Evolutionary conservation across 2,797 vertebrate genomes (phyloP).

Genomic region (Enteromius afrohamiltoni): DNA sequence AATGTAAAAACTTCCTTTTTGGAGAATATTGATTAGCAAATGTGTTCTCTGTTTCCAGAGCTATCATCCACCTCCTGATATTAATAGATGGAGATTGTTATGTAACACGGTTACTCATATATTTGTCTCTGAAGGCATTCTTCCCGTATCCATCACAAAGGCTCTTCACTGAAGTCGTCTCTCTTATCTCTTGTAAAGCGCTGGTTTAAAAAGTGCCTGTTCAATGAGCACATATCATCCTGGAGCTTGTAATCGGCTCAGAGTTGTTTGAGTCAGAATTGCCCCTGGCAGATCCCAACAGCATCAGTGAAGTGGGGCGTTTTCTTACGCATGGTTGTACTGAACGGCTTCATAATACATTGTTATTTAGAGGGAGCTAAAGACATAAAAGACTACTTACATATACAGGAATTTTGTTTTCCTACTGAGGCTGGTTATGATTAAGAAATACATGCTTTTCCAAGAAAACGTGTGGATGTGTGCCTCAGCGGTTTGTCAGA

Average conservation of each 20-base stretch:
- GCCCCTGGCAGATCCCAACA: conserved; percentile 60
- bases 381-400: conserved; percentile 36
- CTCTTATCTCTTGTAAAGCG: conserved; percentile 11
- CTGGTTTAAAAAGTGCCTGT: conserved; percentile 31
- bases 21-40: not conserved
- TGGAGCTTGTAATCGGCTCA: conserved; percentile 25
- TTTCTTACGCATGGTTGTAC: conserved; percentile 71
- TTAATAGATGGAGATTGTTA: not conserved
- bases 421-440: conserved; percentile 8
- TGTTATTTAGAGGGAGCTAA: conserved; percentile 61
- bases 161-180: conserved; percentile 38
- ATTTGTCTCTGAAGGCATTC: not conserved
- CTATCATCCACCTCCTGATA: not conserved
- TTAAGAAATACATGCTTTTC: not conserved
- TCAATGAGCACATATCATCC: conserved; percentile 43
- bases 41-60: conserved; percentile 1
- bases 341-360: conserved; percentile 57
- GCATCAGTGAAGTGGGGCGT: conserved; percentile 66
- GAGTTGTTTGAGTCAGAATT: conserved; percentile 54
- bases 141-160: conserved; percentile 34
- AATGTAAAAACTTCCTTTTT: not conserved
- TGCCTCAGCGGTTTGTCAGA: not conserved
- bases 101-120: not conserved
- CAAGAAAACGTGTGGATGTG: not conserved
- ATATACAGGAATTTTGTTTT: conserved; percentile 51